phyloP scores from a whole-genome alignment of 1,140 invertebrate genomes.

The Pomacea maculata region DNA sequence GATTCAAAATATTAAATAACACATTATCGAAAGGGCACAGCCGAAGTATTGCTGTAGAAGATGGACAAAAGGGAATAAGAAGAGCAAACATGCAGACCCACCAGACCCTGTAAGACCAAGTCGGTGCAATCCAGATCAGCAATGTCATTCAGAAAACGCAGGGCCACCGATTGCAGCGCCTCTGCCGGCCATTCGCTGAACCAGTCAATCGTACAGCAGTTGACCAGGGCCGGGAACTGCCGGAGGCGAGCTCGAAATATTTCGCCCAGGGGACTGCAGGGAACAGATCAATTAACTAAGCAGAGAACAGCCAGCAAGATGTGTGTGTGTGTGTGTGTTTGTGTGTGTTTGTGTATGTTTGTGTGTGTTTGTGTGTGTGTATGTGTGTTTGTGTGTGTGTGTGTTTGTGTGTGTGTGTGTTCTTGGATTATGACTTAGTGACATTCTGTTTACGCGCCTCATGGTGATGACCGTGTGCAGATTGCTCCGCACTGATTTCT shows the following conservation, averaged over 20 bases:
- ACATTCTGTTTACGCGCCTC: slow-evolving; percentile 72
- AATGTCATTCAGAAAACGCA: slow-evolving; percentile 60
- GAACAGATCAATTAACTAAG: background rate
- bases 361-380: too few species aligned
- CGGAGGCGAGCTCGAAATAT: slow-evolving; percentile 65
- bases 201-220: slow-evolving; percentile 71
- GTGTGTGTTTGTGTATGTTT: too few species aligned
- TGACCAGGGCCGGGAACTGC: slow-evolving; percentile 66
- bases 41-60: background rate
- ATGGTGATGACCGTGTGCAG: slow-evolving; percentile 89
- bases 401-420: too few species aligned
- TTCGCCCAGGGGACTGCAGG: slow-evolving; percentile 64
- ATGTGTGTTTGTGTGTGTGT: too few species aligned
- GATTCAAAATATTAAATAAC: too few species aligned
- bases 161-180: slow-evolving; percentile 70
- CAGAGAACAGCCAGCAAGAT: too few species aligned
- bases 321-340: too few species aligned
- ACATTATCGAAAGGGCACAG: background rate
- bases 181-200: slow-evolving; percentile 73
- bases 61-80: background rate
- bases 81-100: slow-evolving; percentile 37
- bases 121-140: slow-evolving; percentile 58
- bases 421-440: too few species aligned
- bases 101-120: slow-evolving; percentile 60
- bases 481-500: slow-evolving; percentile 80